Evolutionary conservation across 2,113 vertebrate genomes (phyloP).

Genomic region (Pipra filicauda): DNA sequence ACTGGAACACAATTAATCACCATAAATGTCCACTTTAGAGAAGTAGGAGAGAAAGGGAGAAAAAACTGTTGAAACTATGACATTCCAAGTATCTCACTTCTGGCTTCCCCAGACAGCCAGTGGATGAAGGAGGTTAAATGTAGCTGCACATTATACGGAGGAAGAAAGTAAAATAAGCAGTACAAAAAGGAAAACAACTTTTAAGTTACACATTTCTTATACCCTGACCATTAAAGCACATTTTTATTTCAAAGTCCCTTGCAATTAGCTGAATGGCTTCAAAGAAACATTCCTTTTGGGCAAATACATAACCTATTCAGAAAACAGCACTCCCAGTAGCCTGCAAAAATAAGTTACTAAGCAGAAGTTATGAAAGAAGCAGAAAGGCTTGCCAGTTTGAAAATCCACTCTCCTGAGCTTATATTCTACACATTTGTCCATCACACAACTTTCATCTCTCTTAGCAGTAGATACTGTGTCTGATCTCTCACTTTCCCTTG

Average conservation of each 20-base stretch:
- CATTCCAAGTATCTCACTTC: neutral
- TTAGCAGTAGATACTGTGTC: neutral
- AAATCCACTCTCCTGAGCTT: neutral
- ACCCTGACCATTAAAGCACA: neutral
- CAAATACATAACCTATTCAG: constrained; percentile 2
- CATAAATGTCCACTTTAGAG: neutral
- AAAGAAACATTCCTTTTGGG: constrained; percentile 25
- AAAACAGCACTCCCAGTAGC: neutral
- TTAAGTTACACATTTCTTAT: neutral
- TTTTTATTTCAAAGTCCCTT: neutral
- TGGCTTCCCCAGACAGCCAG: neutral
- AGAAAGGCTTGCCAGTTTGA: neutral
- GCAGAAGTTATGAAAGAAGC: neutral
- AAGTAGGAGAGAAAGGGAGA: neutral
- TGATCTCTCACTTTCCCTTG: neutral
- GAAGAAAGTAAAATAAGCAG: neutral
- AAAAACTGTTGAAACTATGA: neutral
- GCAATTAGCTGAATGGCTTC: neutral
- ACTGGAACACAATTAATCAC: neutral
- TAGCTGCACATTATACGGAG: neutral
- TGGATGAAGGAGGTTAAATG: neutral
- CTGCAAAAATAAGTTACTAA: neutral
- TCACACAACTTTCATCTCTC: neutral
- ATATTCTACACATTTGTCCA: neutral
- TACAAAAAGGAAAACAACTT: neutral